Percentiles rank a stretch among this genome's conserved stretches.
phyloP scores from a whole-genome alignment of 2,888 invertebrate species.

The Ellobium chinense region DNA sequence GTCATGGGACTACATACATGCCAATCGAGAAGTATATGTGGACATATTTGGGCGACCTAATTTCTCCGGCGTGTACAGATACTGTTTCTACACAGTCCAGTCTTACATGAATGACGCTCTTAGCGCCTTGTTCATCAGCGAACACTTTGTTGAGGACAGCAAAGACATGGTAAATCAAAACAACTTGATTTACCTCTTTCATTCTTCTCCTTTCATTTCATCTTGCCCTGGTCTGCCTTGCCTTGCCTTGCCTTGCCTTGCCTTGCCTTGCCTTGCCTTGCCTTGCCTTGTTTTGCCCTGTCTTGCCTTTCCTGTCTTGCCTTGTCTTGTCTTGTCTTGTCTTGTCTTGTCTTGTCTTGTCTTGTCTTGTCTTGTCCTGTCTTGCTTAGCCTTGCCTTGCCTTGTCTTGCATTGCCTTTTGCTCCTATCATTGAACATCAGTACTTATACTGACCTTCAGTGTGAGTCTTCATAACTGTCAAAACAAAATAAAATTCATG shows the following conservation, averaged over 20 bases:
- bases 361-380: slow-evolving; percentile 33
- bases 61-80: slow-evolving; percentile 64
- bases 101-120: slow-evolving; percentile 62
- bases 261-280: too few relatives aligned
- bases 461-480: too few relatives aligned
- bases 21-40: slow-evolving; percentile 65
- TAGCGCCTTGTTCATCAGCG: slow-evolving; percentile 62
- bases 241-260: too few relatives aligned
- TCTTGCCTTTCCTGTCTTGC: slow-evolving; percentile 19
- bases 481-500: too few relatives aligned
- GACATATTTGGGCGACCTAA: slow-evolving; percentile 57
- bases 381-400: slow-evolving; percentile 22
- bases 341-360: slow-evolving; percentile 28
- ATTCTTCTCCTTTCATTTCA: too few relatives aligned
- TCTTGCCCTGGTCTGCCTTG: too few relatives aligned
- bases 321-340: slow-evolving; percentile 20
- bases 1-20: slow-evolving; percentile 79
- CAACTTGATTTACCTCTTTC: too few relatives aligned
- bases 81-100: slow-evolving; percentile 63
- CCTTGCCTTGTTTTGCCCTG: slow-evolving; percentile 22
- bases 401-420: slow-evolving; percentile 30
- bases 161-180: slow-evolving; percentile 66
- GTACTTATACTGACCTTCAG: too few relatives aligned
- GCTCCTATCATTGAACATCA: too few relatives aligned
- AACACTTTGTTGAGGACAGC: slow-evolving; percentile 65